These are phyloP conservation scores for Tenthredo distinguenda DNA, from an alignment of 2,888 invertebrate genomes.

Conservation along the genomic window DNA sequence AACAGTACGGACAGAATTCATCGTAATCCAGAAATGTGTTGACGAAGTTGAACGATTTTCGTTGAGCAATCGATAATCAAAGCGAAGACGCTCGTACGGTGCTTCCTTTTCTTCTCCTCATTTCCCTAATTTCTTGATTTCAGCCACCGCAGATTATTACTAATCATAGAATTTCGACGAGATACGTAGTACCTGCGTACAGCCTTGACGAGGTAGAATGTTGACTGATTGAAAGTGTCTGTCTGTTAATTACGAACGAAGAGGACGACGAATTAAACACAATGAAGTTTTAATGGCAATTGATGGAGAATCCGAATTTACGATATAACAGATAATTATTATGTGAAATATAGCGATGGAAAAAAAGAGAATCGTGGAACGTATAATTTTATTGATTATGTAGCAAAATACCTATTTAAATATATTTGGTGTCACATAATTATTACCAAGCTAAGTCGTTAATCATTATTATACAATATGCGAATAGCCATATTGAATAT, in stretches of 20 bases:
- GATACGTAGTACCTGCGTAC: neutral
- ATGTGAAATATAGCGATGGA: neutral
- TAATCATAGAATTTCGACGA: neutral
- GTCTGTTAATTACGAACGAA: neutral
- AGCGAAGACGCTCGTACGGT: too few species aligned
- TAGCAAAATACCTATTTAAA: conserved; percentile 77
- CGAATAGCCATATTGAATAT: conserved; percentile 72
- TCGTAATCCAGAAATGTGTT: neutral
- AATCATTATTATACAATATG: conserved; percentile 73
- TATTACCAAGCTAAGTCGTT: conserved; percentile 72
- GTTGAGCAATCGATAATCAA: too few species aligned
- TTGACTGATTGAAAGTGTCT: neutral
- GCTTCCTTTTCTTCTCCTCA: too few species aligned
- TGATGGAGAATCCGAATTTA: neutral
- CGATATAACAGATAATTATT: neutral
- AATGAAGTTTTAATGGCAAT: neutral
- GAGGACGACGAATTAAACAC: neutral
- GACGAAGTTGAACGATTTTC: too few species aligned
- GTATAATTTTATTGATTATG: conserved; percentile 75
- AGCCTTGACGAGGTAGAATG: neutral
- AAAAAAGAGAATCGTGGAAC: conserved; percentile 52
- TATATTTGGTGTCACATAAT: conserved; percentile 75
- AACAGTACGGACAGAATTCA: neutral
- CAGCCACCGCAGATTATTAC: too few species aligned
- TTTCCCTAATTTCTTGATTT: too few species aligned